Evolutionary conservation across 2,888 invertebrate species (phyloP).

Genomic region (Brachyptera putata): DNA sequence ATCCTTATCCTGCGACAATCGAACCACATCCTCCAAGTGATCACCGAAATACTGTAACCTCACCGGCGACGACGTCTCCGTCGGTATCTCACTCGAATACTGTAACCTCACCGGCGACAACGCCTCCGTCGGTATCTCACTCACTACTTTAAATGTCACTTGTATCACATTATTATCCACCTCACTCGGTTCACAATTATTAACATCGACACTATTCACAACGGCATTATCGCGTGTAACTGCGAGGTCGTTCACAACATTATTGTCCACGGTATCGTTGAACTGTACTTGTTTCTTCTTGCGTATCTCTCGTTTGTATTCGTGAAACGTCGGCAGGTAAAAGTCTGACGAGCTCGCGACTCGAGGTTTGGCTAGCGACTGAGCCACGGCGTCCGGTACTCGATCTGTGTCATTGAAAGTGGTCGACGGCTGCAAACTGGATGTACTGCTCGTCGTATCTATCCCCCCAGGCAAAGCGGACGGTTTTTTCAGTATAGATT

Average conservation of each 20-base stretch:
- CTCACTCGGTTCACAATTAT: no score
- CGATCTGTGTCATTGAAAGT: constrained; percentile 31
- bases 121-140: no score
- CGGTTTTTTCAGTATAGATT: constrained; percentile 55
- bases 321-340: no score
- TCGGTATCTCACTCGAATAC: not conserved
- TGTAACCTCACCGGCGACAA: no score
- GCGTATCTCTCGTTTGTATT: constrained; percentile 43
- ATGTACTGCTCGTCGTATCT: no score
- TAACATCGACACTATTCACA: constrained; percentile 32
- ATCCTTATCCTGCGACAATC: not conserved
- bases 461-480: constrained; percentile 28
- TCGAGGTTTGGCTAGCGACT: constrained; percentile 38
- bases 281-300: constrained; percentile 44
- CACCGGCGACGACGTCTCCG: no score
- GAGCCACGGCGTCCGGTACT: constrained; percentile 7
- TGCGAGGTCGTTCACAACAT: constrained; percentile 33
- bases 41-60: no score
- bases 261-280: constrained; percentile 20
- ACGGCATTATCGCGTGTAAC: no score
- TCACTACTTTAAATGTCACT: constrained; percentile 7
- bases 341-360: constrained; percentile 30
- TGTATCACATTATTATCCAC: not conserved
- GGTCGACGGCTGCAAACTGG: not conserved
- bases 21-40: not conserved